phyloP scores from a whole-genome alignment of 1,140 invertebrate genomes.

The Neodiprion lecontei region DNA sequence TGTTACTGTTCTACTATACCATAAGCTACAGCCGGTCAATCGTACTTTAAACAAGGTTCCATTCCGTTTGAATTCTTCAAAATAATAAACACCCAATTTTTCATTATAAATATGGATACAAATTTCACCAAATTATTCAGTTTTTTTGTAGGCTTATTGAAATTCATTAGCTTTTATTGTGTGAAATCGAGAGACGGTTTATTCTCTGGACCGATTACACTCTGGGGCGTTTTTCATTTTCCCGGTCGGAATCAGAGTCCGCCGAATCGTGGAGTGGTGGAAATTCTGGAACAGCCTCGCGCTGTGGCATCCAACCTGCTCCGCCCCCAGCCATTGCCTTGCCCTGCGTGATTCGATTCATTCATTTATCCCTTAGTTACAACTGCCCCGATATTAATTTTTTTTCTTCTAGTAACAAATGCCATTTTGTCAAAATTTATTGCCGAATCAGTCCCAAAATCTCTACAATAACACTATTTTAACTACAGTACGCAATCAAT shows the following conservation, averaged over 20 bases:
- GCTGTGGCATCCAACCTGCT: conserved; percentile 52
- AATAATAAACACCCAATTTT: not conserved
- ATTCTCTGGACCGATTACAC: conserved; percentile 42
- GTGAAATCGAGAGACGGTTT: not conserved
- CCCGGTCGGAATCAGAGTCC: conserved; percentile 61
- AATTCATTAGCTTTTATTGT: not conserved
- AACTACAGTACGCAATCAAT: conserved; percentile 1
- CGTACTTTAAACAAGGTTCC: not conserved
- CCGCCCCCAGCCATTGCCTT: conserved; percentile 55
- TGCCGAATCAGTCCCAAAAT: conserved; percentile 5
- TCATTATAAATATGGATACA: not conserved
- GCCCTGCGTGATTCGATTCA: conserved; percentile 54
- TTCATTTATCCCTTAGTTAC: conserved; percentile 3
- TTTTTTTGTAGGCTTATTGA: not conserved
- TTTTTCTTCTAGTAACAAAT: not conserved
- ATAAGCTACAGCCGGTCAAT: too few species aligned
- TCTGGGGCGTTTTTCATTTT: conserved; percentile 58
- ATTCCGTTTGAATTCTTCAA: not conserved
- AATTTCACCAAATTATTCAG: not conserved
- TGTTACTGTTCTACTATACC: too few species aligned
- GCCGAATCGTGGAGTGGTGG: conserved; percentile 59
- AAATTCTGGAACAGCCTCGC: conserved; percentile 57
- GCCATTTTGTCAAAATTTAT: not conserved
- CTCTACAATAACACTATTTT: conserved; percentile 5
- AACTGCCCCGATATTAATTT: not conserved